Conservation (phyloP, 2,888 invertebrate species). For the Sturmia bella region DNA sequence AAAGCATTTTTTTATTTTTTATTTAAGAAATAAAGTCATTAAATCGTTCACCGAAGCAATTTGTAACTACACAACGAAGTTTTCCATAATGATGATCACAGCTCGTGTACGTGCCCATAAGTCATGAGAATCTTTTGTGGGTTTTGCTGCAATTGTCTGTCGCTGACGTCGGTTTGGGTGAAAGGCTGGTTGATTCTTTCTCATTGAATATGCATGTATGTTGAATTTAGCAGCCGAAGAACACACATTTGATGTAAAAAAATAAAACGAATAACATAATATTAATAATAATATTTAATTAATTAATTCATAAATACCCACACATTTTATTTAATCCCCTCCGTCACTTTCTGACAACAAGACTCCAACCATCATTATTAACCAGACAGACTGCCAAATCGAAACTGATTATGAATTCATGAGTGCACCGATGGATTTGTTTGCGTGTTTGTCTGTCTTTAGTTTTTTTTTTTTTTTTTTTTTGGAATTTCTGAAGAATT, state of each 20-base stretch:
- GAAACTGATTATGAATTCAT: slow-evolving; percentile 65
- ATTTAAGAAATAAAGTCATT: slow-evolving; percentile 66
- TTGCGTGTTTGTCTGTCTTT: slow-evolving; percentile 9
- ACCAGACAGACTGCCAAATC: slow-evolving; percentile 44
- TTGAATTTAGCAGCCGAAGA: slow-evolving; percentile 48
- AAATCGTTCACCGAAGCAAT: slow-evolving; percentile 68
- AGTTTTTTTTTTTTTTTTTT: slow-evolving; percentile 33
- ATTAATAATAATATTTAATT: slow-evolving; percentile 57
- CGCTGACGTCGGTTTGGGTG: slow-evolving; percentile 53
- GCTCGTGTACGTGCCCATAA: slow-evolving; percentile 77
- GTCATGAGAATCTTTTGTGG: slow-evolving; percentile 77
- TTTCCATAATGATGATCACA: slow-evolving; percentile 56
- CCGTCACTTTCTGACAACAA: slow-evolving; percentile 38
- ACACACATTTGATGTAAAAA: slow-evolving; percentile 17
- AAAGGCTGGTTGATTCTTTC: slow-evolving; percentile 48
- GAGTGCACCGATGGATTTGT: slow-evolving; percentile 10
- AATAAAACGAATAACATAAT: slow-evolving; percentile 48
- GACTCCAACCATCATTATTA: slow-evolving; percentile 35
- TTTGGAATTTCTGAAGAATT: slow-evolving; percentile 55
- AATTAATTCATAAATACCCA: slow-evolving; percentile 64
- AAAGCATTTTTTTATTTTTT: slow-evolving; percentile 41
- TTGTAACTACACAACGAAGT: slow-evolving; percentile 51
- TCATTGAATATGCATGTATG: slow-evolving; percentile 63
- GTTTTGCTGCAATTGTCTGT: slow-evolving; percentile 4
- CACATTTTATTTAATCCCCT: slow-evolving; percentile 17